Conservation (phyloP, 2,888 invertebrate genomes). For the Mythimna vitellina region DNA sequence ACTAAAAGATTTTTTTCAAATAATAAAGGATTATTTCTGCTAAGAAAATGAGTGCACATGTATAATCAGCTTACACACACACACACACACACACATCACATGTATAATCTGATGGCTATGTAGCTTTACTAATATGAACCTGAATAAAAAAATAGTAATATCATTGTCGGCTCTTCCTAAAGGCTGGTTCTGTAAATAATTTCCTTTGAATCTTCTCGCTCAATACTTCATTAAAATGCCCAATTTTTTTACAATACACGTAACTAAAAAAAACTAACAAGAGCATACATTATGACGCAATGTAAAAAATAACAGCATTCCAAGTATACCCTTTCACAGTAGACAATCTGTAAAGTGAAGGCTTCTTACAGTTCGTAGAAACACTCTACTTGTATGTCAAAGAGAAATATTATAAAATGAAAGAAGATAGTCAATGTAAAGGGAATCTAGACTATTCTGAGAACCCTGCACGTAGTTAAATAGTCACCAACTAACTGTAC, state of each 20-base stretch:
- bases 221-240: constrained; percentile 1
- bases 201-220: not conserved
- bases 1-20: too few species aligned
- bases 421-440: not conserved
- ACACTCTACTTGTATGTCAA: not conserved
- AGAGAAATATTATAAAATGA: constrained; percentile 4
- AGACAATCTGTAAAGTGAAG: constrained; percentile 16
- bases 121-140: too few species aligned
- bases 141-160: not conserved
- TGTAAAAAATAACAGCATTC: constrained; percentile 13
- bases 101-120: too few species aligned
- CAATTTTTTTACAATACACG: not conserved
- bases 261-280: constrained; percentile 9
- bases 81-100: too few species aligned
- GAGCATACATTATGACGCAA: not conserved
- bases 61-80: too few species aligned
- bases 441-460: not conserved
- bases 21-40: not conserved
- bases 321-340: constrained; percentile 15
- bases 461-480: not conserved
- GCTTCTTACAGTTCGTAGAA: constrained; percentile 12
- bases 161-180: not conserved
- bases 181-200: not conserved
- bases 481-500: not conserved
- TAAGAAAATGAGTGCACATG: not conserved